Percentiles rank a stretch among this genome's conserved stretches.
Evolutionary conservation across 2,113 vertebrate species (phyloP).

Genomic region (Pavo muticus): DNA sequence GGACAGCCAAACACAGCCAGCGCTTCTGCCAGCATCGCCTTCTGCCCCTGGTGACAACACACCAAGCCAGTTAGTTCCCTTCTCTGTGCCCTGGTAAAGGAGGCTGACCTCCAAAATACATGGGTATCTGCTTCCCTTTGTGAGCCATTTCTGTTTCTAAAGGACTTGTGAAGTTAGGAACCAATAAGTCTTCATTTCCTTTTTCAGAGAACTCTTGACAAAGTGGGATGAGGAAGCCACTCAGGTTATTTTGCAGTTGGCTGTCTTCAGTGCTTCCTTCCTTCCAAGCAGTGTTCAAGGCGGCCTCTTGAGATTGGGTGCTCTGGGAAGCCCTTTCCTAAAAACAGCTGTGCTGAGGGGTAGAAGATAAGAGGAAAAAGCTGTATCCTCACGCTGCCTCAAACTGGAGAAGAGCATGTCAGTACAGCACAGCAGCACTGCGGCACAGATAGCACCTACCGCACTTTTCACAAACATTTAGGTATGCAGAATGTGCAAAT

Average conservation of each 20-base stretch:
- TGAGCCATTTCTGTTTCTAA: background rate
- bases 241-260: background rate
- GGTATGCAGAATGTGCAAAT: background rate
- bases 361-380: background rate
- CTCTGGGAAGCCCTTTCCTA: background rate
- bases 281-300: background rate
- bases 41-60: background rate
- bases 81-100: background rate
- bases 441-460: background rate
- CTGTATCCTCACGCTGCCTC: background rate
- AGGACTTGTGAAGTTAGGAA: background rate
- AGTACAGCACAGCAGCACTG: background rate
- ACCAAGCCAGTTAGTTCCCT: background rate
- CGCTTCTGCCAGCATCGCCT: background rate
- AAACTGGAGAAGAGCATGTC: background rate
- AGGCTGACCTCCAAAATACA: background rate
- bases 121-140: background rate
- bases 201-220: background rate
- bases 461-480: background rate
- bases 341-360: background rate
- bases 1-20: background rate
- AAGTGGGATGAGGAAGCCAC: background rate
- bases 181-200: background rate
- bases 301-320: background rate
- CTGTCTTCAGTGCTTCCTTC: background rate